Conservation (phyloP, 2,113 vertebrate species). For the Zosterops borbonicus region DNA sequence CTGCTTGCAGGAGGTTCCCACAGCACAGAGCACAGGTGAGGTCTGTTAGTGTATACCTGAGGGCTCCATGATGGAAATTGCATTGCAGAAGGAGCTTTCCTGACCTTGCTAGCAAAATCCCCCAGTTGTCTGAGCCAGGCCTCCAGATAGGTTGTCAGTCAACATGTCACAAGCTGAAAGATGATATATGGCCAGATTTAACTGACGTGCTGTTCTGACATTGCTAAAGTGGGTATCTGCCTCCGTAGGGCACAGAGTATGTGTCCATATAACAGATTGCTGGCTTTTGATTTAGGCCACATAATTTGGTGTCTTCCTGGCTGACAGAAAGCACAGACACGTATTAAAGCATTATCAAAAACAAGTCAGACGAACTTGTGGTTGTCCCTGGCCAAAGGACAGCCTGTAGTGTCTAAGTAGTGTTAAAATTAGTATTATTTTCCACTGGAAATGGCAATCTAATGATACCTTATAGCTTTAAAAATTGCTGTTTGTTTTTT, state of each 20-base stretch:
- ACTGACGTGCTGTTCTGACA: background rate
- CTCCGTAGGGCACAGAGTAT: background rate
- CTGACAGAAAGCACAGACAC: background rate
- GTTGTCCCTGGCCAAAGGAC: background rate
- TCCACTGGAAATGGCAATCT: background rate
- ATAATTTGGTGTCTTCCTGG: background rate
- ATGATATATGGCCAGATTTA: background rate
- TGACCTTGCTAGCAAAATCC: background rate
- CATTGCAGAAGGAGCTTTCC: background rate
- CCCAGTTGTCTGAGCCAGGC: background rate
- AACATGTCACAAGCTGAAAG: background rate
- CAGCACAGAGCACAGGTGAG: background rate
- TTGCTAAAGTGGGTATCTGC: background rate
- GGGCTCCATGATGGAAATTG: background rate
- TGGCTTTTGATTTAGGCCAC: background rate
- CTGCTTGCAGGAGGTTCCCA: background rate
- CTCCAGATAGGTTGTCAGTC: background rate
- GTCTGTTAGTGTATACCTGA: rapidly evolving
- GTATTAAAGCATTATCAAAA: background rate
- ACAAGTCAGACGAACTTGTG: background rate
- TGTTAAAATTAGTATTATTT: background rate
- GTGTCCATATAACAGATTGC: background rate
- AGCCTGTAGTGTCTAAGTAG: background rate
- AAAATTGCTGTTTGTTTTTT: background rate
- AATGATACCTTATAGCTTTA: background rate